Evolutionary conservation across 1,140 invertebrate species (phyloP), one percentile per base, ranked within the genome.

Genomic region (Bombus cullumanus): DNA sequence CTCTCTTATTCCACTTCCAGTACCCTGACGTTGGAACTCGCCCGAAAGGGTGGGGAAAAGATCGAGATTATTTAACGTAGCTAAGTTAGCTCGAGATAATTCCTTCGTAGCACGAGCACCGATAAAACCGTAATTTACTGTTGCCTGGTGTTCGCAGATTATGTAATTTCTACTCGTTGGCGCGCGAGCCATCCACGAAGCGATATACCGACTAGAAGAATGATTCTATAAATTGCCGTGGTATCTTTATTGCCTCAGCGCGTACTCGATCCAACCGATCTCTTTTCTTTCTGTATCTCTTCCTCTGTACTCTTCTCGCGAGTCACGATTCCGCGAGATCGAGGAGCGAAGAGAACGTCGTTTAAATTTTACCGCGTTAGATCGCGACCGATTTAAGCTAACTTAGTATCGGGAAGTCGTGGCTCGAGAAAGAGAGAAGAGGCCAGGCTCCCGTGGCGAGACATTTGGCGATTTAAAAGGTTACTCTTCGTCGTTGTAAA

Each of bases 391-490:
- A 81, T 72, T n/a, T 71, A 66, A 34, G 8, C 13, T 62, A 75
- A 43, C 71, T 15, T 41, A 22, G 66, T 64, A 86, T 69, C 86
- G 76, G 78, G 72, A 85, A 88, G 69, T 88, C 62, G 69, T 75
- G 68, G 57, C 75, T 72, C 83, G 43, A 28, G 68, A 64, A 28
- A 62, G 59, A 62, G 59, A 28, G 59, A 64, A 34, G 28, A 69
- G 47, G 15, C 31, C 1, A 53, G 34, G 10, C 86, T 90, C 88
- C 88, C 72, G 86, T 86, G 80, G 89, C 88, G 87, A 86, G 81
- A 88, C 87, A 90, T 90, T 91, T 89, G 75, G 83, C 89, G 89
- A 89, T 92, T 92, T 89, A 84, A 93, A 92, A 91, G 87, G 90
- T 93, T 92, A 91, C 83, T 76, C 71, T 74, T 73, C 15, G 22